Evolutionary conservation across 1,140 invertebrate genomes (phyloP).

Genomic region (Samia ricini): DNA sequence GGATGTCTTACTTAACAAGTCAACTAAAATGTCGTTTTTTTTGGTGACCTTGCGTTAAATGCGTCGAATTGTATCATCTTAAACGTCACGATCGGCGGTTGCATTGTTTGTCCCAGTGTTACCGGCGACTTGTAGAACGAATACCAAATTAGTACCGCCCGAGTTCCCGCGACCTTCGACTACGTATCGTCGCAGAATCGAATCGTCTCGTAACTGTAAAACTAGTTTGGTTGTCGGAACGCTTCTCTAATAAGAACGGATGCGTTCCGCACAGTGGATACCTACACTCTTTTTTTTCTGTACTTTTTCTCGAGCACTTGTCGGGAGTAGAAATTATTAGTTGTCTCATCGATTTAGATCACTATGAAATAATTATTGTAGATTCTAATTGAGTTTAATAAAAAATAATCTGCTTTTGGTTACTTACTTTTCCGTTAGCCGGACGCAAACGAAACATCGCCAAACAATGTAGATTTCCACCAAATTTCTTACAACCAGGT

Average conservation of each 20-base stretch:
- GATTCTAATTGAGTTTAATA: neutral
- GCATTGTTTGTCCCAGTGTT: conserved; percentile 15
- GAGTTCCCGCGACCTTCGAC: conserved; percentile 66
- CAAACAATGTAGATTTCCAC: no score
- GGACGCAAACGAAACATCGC: no score
- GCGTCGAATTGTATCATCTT: conserved; percentile 14
- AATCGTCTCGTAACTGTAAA: conserved; percentile 67
- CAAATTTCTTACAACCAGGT: no score
- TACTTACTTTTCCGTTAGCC: no score
- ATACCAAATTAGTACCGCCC: conserved; percentile 57
- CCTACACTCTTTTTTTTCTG: conserved; percentile 56
- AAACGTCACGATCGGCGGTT: neutral
- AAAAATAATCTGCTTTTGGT: neutral
- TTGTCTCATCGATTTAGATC: neutral
- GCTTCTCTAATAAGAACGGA: conserved; percentile 65
- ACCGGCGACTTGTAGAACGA: conserved; percentile 44
- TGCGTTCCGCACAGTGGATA: conserved; percentile 49
- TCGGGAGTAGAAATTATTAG: conserved; percentile 22
- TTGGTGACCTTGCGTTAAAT: conserved; percentile 11
- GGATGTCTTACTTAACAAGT: neutral
- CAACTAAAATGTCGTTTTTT: neutral
- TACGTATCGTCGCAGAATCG: conserved; percentile 60
- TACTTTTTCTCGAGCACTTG: conserved; percentile 55
- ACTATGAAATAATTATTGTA: neutral
- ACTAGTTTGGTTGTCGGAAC: conserved; percentile 63